Percentiles rank a stretch among this genome's conserved stretches.
Evolutionary conservation across 1,140 invertebrate species (phyloP).

Genomic region (Galendromus occidentalis): DNA sequence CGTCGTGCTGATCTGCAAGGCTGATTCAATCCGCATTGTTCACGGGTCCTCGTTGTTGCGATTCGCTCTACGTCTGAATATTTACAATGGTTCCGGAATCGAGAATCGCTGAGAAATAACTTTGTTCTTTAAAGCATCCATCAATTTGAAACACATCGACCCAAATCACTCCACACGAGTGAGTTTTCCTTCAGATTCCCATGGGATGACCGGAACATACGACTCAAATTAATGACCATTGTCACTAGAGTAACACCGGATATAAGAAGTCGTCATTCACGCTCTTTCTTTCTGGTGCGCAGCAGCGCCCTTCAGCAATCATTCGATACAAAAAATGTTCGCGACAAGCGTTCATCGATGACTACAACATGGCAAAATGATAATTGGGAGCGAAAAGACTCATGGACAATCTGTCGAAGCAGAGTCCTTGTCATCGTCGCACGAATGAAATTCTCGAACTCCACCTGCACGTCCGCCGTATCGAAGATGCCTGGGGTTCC

Average conservation of each 20-base stretch:
- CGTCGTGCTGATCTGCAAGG: too few relatives aligned
- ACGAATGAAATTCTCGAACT: background rate
- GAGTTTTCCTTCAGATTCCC: background rate
- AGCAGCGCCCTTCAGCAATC: too few relatives aligned
- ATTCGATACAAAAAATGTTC: too few relatives aligned
- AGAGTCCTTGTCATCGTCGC: background rate
- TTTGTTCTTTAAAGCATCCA: slow-evolving; percentile 11
- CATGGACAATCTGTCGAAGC: background rate
- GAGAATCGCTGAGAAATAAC: background rate
- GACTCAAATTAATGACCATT: background rate
- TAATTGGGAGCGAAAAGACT: background rate
- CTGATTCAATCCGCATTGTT: too few relatives aligned
- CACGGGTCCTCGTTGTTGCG: too few relatives aligned
- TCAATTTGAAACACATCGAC: background rate
- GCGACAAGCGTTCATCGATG: too few relatives aligned
- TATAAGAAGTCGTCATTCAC: background rate
- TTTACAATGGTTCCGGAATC: too few relatives aligned
- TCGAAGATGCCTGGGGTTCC: background rate
- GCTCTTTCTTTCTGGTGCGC: background rate
- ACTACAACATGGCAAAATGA: background rate
- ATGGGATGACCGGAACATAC: background rate
- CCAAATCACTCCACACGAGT: background rate
- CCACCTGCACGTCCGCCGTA: background rate
- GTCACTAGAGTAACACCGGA: background rate
- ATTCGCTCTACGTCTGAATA: too few relatives aligned